These are phyloP conservation scores for Coreius guichenoti DNA, from an alignment of 2,797 vertebrate species.

Conservation along the genomic window DNA sequence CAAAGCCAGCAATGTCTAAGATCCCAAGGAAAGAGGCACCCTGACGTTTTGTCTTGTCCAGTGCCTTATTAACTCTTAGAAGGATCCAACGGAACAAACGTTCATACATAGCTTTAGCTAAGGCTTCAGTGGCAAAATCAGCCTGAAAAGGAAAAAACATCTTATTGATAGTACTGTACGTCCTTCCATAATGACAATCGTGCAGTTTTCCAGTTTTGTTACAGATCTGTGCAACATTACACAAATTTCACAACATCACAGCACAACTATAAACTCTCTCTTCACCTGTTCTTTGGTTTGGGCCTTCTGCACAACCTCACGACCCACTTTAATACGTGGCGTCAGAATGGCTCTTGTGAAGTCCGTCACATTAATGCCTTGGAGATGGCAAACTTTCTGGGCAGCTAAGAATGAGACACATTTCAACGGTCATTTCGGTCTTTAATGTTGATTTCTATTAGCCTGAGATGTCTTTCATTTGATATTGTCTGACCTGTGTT, in stretches of 20 bases:
- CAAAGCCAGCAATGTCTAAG: slow-evolving; percentile 97
- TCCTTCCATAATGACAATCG: neutral
- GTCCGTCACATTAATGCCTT: slow-evolving; percentile 94
- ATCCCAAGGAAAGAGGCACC: slow-evolving; percentile 95
- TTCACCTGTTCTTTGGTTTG: slow-evolving; percentile 97
- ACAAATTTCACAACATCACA: neutral
- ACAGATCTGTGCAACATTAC: neutral
- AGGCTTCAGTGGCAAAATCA: slow-evolving; percentile 91
- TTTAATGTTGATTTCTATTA: neutral
- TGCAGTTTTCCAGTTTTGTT: neutral
- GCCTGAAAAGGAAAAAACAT: slow-evolving; percentile 75
- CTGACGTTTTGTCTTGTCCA: slow-evolving; percentile 95
- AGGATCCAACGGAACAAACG: slow-evolving; percentile 95
- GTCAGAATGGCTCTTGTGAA: slow-evolving; percentile 94
- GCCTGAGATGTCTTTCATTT: slow-evolving; percentile 1
- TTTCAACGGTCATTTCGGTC: neutral
- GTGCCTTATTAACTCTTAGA: slow-evolving; percentile 90
- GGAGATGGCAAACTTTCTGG: slow-evolving; percentile 95
- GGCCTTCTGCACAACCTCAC: slow-evolving; percentile 97
- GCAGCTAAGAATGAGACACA: slow-evolving; percentile 78
- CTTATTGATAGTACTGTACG: neutral
- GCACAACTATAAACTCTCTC: neutral
- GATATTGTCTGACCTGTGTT: slow-evolving; percentile 84
- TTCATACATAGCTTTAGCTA: slow-evolving; percentile 97
- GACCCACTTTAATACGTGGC: slow-evolving; percentile 94